Evolutionary conservation across 2,888 invertebrate genomes (phyloP), one percentile per base, ranked within the genome.

Genomic region (Mylabris sibirica): DNA sequence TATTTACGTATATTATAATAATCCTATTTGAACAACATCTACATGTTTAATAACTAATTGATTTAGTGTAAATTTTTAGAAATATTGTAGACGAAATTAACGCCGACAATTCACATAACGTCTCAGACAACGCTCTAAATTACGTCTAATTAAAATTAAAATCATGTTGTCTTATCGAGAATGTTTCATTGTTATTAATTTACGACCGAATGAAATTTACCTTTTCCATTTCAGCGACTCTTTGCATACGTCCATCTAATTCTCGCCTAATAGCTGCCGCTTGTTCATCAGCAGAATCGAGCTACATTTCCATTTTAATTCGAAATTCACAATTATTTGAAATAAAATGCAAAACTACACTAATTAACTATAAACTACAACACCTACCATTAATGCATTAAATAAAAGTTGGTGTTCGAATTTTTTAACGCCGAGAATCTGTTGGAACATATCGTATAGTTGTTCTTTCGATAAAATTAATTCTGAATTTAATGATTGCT

Each of bases 391-490:
- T 83, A 99, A 90, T 76, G 99, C 98, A 88, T 99, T 99, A 88
- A 97, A 99, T 71, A 99, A 90, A 80, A 99, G 91, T 87, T 99
- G 99, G 86, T 99, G 99, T 86, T 99, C 99, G 85, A 99, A 99
- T 86, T 99, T 99, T 88, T 99, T 99, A 65, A 99, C 96, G 65
- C 94, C 94, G 72, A 99, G 88, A 77, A 99, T 98, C 86, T 98
- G 98, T 86, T 99, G 99, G 86, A 99, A 99, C 97, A 99, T 98
- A 85, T 99, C 99, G 86, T 98, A 99, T 12, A 99, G 90, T 85
- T 99, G 99, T 84, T 99, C 99, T 87, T 99, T 99, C 79, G 97
- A 97, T 77, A 99, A 90, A 82, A 99, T 97, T 78, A 95, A 89
- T 85, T 98, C 98, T 63, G 95, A 96, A 86, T 94, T 98, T 80